Evolutionary conservation across 2,797 vertebrate species (phyloP).

Genomic region (Manis javanica): DNA sequence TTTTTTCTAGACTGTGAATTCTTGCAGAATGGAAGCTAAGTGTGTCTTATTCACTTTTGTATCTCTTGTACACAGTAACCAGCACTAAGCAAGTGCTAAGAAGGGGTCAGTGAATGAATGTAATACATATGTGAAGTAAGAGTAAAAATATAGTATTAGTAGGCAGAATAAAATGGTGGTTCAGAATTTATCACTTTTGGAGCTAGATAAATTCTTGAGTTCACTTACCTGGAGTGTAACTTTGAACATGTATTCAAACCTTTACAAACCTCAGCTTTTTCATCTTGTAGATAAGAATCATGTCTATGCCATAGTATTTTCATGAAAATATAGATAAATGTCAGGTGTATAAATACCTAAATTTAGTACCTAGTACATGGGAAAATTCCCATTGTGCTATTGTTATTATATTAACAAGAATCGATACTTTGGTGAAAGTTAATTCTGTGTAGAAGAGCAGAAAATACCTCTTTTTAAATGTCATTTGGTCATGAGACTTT

Average conservation of each 20-base stretch:
- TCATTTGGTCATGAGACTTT: neutral
- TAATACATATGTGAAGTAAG: neutral
- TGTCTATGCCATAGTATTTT: neutral
- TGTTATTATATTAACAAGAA: neutral
- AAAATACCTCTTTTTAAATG: neutral
- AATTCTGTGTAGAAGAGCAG: neutral
- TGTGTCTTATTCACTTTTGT: neutral
- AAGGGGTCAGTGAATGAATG: neutral
- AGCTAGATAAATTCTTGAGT: neutral
- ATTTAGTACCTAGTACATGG: neutral
- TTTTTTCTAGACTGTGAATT: neutral
- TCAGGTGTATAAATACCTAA: neutral
- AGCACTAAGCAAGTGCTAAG: neutral
- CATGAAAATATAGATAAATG: neutral
- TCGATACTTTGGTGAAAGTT: neutral
- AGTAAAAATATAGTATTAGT: neutral
- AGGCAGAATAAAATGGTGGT: neutral
- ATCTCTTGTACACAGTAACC: neutral
- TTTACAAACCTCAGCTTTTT: neutral
- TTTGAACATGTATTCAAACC: neutral
- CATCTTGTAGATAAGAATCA: neutral
- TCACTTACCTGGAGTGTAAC: neutral
- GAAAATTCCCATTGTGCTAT: neutral
- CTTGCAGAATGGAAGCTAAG: neutral
- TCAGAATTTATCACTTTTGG: neutral